Evolutionary conservation across 1,140 invertebrate species (phyloP).

Genomic region (Lordiphosa clarofinis): DNA sequence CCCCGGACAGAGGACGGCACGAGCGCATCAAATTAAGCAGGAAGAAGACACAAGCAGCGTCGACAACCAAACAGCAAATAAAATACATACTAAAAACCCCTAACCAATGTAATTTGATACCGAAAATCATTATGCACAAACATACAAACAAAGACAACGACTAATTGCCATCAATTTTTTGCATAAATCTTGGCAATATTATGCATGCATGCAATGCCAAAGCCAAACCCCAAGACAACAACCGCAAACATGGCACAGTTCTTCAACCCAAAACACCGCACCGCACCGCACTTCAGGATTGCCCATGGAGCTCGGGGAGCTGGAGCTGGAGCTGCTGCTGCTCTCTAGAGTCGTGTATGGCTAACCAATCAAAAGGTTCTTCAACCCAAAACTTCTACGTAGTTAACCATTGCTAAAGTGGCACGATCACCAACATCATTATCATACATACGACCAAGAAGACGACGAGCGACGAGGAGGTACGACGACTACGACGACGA

Average conservation of each 20-base stretch:
- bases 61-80: conserved; percentile 57
- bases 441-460: conserved; percentile 55
- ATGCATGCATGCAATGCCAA: conserved; percentile 51
- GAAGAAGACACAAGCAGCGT: conserved; percentile 30
- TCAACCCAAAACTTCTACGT: conserved; percentile 53
- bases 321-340: not conserved
- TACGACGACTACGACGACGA: conserved; percentile 15
- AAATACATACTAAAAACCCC: conserved; percentile 73
- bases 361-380: conserved; percentile 76
- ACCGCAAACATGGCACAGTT: conserved; percentile 66
- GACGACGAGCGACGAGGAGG: not conserved
- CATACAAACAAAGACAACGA: conserved; percentile 40
- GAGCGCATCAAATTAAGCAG: conserved; percentile 70
- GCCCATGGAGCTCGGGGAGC: conserved; percentile 46
- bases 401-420: conserved; percentile 74
- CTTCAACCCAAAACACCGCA: conserved; percentile 38
- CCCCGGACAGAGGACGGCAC: conserved; percentile 40
- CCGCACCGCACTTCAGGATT: conserved; percentile 73
- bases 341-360: conserved; percentile 39
- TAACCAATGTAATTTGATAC: conserved; percentile 77
- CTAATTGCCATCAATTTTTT: conserved; percentile 78
- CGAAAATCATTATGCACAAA: conserved; percentile 71
- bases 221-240: conserved; percentile 1
- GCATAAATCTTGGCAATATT: conserved; percentile 74
- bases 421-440: conserved; percentile 76